Evolutionary conservation across 2,888 invertebrate genomes (phyloP).

Genomic region (Chrysopilus asiliformis): DNA sequence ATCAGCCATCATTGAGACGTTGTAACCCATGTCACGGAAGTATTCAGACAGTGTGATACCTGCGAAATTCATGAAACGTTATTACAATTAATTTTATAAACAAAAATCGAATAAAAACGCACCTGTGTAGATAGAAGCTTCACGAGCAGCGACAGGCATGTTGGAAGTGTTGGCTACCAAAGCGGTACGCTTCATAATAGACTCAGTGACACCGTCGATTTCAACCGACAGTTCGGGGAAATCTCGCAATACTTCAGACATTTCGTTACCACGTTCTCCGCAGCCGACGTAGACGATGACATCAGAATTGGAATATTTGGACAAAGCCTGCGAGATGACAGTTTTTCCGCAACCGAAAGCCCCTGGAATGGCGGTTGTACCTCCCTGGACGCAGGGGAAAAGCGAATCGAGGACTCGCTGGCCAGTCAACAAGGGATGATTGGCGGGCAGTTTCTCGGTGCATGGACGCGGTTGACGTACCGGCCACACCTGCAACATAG

Average conservation of each 20-base stretch:
- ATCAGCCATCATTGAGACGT: conserved; percentile 99
- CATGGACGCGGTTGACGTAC: conserved; percentile 94
- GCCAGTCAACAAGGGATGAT: conserved; percentile 94
- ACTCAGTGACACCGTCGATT: conserved; percentile 91
- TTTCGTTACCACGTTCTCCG: conserved; percentile 99
- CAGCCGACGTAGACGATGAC: conserved; percentile 99
- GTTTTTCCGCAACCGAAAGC: conserved; percentile 99
- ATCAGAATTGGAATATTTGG: conserved; percentile 99
- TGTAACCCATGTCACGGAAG: conserved; percentile 98
- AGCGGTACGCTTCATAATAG: conserved; percentile 99
- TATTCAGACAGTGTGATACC: conserved; percentile 99
- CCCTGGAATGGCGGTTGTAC: conserved; percentile 97
- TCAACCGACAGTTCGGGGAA: conserved; percentile 98
- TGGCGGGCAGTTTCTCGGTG: conserved; percentile 96
- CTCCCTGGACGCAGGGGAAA: conserved; percentile 98
- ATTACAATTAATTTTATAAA: no score
- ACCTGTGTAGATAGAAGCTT: conserved; percentile 99
- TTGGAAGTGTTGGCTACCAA: conserved; percentile 99
- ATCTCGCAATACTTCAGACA: conserved; percentile 98
- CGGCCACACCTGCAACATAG: conserved; percentile 99
- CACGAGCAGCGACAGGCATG: conserved; percentile 99
- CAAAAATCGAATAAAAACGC: conserved; percentile 7
- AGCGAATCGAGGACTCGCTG: conserved; percentile 96
- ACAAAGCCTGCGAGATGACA: conserved; percentile 97
- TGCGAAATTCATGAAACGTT: no score